Conservation (phyloP, 1,140 invertebrate genomes). For the Theocolax elegans region DNA sequence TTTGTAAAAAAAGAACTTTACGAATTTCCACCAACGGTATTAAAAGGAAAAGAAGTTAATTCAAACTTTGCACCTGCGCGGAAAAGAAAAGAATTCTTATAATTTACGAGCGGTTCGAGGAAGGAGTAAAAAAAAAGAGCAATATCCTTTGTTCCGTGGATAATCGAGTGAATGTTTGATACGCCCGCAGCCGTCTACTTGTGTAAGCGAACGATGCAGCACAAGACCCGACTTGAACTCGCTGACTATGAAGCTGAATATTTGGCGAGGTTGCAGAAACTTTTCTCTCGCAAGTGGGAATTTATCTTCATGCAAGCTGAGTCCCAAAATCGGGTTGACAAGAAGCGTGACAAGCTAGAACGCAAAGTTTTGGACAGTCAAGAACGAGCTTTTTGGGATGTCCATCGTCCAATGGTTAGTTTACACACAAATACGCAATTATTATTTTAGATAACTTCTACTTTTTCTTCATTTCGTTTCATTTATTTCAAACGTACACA, state of each 20-base stretch:
- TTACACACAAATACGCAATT: not conserved
- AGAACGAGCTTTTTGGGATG: constrained; percentile 99
- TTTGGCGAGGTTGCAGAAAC: constrained; percentile 96
- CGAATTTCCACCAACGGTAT: no score
- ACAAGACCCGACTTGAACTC: constrained; percentile 95
- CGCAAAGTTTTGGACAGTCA: constrained; percentile 98
- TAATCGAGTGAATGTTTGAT: no score
- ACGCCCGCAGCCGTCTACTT: constrained; percentile 93
- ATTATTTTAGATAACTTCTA: no score
- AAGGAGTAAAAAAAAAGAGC: no score
- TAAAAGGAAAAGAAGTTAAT: no score
- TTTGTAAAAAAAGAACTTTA: no score
- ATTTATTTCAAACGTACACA: not conserved
- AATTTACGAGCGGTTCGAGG: no score
- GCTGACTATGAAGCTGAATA: constrained; percentile 99
- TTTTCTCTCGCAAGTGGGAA: constrained; percentile 99
- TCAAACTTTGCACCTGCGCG: no score
- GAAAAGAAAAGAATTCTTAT: no score
- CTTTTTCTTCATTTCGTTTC: constrained; percentile 9
- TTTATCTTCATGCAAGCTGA: constrained; percentile 99
- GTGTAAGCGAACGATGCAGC: constrained; percentile 99
- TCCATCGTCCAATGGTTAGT: constrained; percentile 94
- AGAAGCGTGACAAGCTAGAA: constrained; percentile 98
- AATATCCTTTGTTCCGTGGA: no score
- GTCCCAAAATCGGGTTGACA: constrained; percentile 92